phyloP scores from a whole-genome alignment of 2,113 vertebrate species.

The Bujurquina vittata region DNA sequence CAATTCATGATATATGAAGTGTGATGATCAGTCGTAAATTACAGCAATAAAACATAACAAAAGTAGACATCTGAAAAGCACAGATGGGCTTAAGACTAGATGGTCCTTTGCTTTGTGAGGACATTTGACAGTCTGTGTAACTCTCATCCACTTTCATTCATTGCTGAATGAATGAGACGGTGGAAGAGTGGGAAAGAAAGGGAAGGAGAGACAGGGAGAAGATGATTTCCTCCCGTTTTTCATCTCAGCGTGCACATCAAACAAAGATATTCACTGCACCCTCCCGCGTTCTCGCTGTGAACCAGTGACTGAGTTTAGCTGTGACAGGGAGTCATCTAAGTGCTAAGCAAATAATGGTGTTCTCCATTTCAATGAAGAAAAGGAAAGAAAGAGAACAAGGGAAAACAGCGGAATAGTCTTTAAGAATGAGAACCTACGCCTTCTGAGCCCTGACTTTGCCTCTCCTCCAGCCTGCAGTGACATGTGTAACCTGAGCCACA shows the following conservation, averaged over 20 bases:
- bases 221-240: slow-evolving; percentile 62
- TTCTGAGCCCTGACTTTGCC: slow-evolving; percentile 35
- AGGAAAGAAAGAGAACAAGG: background rate
- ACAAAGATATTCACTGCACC: slow-evolving; percentile 77
- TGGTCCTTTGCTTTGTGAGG: slow-evolving; percentile 28
- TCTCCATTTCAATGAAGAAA: slow-evolving; percentile 17
- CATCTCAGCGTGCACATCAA: slow-evolving; percentile 61
- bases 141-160: slow-evolving; percentile 10
- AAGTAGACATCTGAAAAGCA: slow-evolving; percentile 54
- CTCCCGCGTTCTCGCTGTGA: slow-evolving; percentile 51
- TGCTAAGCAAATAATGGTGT: slow-evolving; percentile 56
- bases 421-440: background rate
- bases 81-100: slow-evolving; percentile 69
- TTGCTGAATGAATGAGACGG: slow-evolving; percentile 29
- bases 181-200: slow-evolving; percentile 31
- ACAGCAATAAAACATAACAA: slow-evolving; percentile 69
- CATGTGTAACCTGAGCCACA: slow-evolving; percentile 51
- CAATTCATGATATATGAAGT: slow-evolving; percentile 57
- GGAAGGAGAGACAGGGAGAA: slow-evolving; percentile 38
- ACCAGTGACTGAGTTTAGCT: slow-evolving; percentile 60
- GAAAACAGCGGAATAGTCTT: background rate
- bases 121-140: slow-evolving; percentile 52
- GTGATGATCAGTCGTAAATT: slow-evolving; percentile 69
- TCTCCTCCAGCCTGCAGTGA: slow-evolving; percentile 20
- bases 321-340: slow-evolving; percentile 69